Base-by-base conservation (phyloP, 2,888 invertebrate species). In the Geophilus truncorum region DNA sequence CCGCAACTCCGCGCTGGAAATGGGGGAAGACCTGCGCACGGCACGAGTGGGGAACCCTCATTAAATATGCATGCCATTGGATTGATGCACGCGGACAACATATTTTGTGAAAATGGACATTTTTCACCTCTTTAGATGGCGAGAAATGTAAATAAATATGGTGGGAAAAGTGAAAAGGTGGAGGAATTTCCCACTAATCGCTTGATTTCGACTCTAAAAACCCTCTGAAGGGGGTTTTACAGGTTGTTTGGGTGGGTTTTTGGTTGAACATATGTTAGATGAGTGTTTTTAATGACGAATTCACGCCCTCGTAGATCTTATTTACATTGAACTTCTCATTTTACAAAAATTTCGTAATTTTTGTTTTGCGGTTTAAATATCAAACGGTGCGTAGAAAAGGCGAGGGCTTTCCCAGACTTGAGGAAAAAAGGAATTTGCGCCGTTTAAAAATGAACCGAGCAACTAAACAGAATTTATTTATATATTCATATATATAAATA, bases 21-120 rank as follows among this genome's bases (percentile, higher is more conserved):
- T 80, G 80, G 80, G 80, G 80, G 62, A 80, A 80, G 62, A 80
- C 80, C 80, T 80, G 62, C 21, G 62, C 30, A 36, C 36, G 32
- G 76, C 76, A 32, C 25, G 51, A 30, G 75, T 36, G 70, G 75
- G 57, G n/a, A 79, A 25, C 32, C 70, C 34, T 80, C 80, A 80
- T 80, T 80, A 80, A 18, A 32, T 70, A 80, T 70, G 80, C 80
- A 70, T 80, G 51, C 79, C 57, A 57, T 21, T 23, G 18, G 57
- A 57, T 57, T 57, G 57, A 57, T 57, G 7, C 57, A 57, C 9
- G 21, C 21, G 23, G n/a, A 51, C 7, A 51, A n/a, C n/a, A n/a
- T n/a, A n/a, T n/a, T n/a, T n/a, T n/a, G n/a, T n/a, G n/a, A n/a
- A n/a, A n/a, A n/a, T n/a, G n/a, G n/a, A n/a, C n/a, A n/a, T n/a